phyloP scores from a whole-genome alignment of 2,113 vertebrate species.

The Rhabdornis inornatus region DNA sequence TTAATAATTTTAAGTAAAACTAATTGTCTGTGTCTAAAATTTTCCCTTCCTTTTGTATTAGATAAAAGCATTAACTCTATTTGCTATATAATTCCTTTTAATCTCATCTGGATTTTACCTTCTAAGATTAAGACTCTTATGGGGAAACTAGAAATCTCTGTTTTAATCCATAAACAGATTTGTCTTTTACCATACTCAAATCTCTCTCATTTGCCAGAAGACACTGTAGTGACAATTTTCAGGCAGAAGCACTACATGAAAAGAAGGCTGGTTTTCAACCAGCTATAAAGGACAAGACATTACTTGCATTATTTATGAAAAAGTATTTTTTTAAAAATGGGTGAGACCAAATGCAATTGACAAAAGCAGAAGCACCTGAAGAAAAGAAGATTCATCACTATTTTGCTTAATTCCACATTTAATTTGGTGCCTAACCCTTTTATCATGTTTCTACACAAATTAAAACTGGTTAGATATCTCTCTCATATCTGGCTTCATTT shows the following conservation, averaged over 20 bases:
- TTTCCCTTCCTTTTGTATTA: background rate
- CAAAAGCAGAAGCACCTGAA: background rate
- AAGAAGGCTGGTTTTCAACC: background rate
- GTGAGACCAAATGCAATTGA: background rate
- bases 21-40: background rate
- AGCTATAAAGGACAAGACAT: background rate
- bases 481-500: background rate
- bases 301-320: background rate
- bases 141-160: background rate
- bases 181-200: background rate
- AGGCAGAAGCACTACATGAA: background rate
- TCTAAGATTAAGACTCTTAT: background rate
- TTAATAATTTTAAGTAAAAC: background rate
- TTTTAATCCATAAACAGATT: background rate
- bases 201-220: background rate
- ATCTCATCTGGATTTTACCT: background rate
- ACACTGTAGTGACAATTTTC: background rate
- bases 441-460: background rate
- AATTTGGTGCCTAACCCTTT: background rate
- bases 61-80: background rate
- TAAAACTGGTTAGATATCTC: background rate
- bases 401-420: background rate
- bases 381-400: background rate
- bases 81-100: background rate
- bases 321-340: rapidly evolving